Percentiles rank a stretch among this genome's conserved stretches.
These are phyloP conservation scores for Muscicapa comitata DNA, from an alignment of 2,797 vertebrate genomes.

Conservation along the genomic window DNA sequence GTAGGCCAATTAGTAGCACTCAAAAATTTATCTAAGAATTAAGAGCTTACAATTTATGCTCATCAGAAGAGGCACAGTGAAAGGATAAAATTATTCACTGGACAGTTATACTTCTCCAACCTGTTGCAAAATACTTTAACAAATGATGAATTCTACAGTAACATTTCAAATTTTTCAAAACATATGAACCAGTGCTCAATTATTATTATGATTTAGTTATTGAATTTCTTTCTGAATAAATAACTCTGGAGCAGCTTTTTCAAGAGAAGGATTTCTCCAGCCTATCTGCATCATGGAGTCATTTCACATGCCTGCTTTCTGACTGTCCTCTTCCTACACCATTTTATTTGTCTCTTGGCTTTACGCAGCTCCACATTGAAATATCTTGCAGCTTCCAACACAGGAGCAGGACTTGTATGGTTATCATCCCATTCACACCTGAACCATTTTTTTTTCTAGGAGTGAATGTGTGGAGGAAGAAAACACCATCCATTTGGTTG, in stretches of 20 bases:
- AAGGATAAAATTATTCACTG: not conserved
- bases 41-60: not conserved
- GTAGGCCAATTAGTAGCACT: not conserved
- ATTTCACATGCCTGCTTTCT: not conserved
- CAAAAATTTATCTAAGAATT: not conserved
- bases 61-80: not conserved
- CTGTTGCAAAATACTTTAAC: not conserved
- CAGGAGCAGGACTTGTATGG: not conserved
- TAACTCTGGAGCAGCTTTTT: not conserved
- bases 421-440: not conserved
- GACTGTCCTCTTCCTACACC: not conserved
- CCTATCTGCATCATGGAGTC: not conserved
- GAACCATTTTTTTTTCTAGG: not conserved
- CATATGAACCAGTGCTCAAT: not conserved
- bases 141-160: not conserved
- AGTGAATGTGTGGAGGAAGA: not conserved
- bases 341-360: not conserved
- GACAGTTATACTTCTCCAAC: not conserved
- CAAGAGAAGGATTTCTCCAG: not conserved
- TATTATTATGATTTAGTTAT: not conserved
- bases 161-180: not conserved
- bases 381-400: not conserved
- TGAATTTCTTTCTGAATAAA: not conserved
- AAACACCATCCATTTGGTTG: not conserved
- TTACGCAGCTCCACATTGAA: not conserved